phyloP scores from a whole-genome alignment of 2,797 vertebrate genomes.

The Nannoperca obscura region DNA sequence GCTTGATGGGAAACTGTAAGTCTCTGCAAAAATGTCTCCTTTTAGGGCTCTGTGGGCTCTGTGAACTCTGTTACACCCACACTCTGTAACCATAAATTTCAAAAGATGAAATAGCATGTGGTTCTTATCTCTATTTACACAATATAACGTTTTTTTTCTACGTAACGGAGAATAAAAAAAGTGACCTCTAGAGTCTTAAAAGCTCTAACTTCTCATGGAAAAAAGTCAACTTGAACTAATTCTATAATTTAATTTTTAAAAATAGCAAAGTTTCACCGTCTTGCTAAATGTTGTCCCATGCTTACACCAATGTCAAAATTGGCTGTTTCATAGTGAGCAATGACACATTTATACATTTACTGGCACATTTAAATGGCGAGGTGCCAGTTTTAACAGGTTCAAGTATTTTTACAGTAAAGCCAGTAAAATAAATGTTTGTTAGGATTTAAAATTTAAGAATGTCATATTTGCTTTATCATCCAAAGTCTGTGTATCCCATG shows the following conservation, averaged over 20 bases:
- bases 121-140: slow-evolving; percentile 74
- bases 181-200: slow-evolving; percentile 33
- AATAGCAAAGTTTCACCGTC: slow-evolving; percentile 13
- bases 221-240: slow-evolving; percentile 10
- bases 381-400: slow-evolving; percentile 11
- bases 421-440: not conserved
- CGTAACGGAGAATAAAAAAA: slow-evolving; percentile 42
- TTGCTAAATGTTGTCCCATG: not conserved
- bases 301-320: not conserved
- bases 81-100: slow-evolving; percentile 67
- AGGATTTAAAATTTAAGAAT: not conserved
- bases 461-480: not conserved
- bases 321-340: not conserved
- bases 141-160: slow-evolving; percentile 58
- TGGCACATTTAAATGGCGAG: slow-evolving; percentile 2
- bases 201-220: slow-evolving; percentile 44
- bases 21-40: slow-evolving; percentile 72
- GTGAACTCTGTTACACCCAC: slow-evolving; percentile 64
- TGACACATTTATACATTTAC: not conserved
- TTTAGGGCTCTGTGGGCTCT: slow-evolving; percentile 75
- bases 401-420: not conserved
- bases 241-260: slow-evolving; percentile 22
- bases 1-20: slow-evolving; percentile 75
- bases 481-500: not conserved
- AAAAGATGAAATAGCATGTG: slow-evolving; percentile 64